Evolutionary conservation across 2,113 vertebrate genomes (phyloP).

Genomic region (Triplophysa rosa): DNA sequence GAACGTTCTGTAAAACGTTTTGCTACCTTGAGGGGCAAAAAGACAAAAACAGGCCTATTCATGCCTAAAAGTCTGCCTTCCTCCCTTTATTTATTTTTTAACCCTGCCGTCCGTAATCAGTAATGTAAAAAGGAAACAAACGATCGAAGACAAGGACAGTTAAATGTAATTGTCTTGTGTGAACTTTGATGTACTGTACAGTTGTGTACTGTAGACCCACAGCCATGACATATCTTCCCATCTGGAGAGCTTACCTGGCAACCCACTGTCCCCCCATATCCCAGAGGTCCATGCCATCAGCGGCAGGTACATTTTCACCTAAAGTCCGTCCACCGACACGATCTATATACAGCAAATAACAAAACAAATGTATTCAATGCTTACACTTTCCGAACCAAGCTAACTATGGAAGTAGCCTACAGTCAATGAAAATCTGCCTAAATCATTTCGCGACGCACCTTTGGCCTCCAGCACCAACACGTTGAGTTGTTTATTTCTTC

Average conservation of each 20-base stretch:
- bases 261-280: constrained; percentile 78
- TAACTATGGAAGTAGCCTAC: not conserved
- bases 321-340: constrained; percentile 74
- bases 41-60: no score
- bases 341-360: constrained; percentile 54
- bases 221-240: no score
- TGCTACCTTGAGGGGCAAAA: no score
- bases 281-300: constrained; percentile 66
- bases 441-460: constrained; percentile 58
- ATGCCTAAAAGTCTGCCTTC: no score
- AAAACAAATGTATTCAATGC: not conserved
- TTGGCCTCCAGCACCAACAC: constrained; percentile 73
- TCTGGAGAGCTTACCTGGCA: constrained; percentile 63
- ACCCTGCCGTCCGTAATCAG: no score
- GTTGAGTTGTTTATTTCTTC: constrained; percentile 58
- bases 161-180: no score
- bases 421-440: no score
- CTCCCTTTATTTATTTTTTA: no score
- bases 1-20: no score
- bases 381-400: not conserved
- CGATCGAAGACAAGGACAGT: accelerated
- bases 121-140: no score
- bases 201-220: no score
- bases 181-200: no score
- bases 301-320: constrained; percentile 63